These are phyloP conservation scores for Leucania comma DNA, from an alignment of 2,888 invertebrate species.

Conservation along the genomic window DNA sequence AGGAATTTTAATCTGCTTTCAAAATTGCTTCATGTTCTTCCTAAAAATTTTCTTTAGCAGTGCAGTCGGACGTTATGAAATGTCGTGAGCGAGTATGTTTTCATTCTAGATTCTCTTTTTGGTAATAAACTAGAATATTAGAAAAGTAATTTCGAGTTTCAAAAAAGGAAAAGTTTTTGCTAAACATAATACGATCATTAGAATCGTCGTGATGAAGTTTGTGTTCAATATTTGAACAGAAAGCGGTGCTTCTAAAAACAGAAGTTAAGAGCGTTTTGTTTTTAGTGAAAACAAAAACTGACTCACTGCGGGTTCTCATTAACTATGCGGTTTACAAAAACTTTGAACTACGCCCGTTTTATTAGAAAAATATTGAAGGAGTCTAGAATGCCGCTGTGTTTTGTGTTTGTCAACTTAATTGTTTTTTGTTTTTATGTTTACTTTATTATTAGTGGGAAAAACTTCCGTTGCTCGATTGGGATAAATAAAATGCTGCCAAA, in stretches of 20 bases:
- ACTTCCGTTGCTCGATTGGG: conserved; percentile 31
- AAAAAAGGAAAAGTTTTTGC: conserved; percentile 51
- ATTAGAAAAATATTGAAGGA: conserved; percentile 59
- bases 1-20: conserved; percentile 60
- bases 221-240: conserved; percentile 79
- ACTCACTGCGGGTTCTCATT: conserved; percentile 62
- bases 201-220: conserved; percentile 75
- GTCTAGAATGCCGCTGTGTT: conserved; percentile 41
- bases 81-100: conserved; percentile 24
- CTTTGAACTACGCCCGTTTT: conserved; percentile 56
- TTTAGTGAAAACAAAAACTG: conserved; percentile 83
- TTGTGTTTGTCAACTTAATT: conserved; percentile 50
- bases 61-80: conserved; percentile 39
- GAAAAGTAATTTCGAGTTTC: conserved; percentile 24
- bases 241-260: conserved; percentile 82
- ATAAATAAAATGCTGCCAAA: conserved; percentile 2
- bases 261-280: conserved; percentile 87
- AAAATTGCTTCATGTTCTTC: conserved; percentile 58
- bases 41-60: conserved; percentile 38
- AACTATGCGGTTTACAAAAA: conserved; percentile 61
- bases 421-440: conserved; percentile 30
- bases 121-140: conserved; percentile 30
- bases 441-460: conserved; percentile 24
- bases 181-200: conserved; percentile 72
- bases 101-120: conserved; percentile 16